phyloP scores from a whole-genome alignment of 2,888 invertebrate species.

The Lapara coniferarum region DNA sequence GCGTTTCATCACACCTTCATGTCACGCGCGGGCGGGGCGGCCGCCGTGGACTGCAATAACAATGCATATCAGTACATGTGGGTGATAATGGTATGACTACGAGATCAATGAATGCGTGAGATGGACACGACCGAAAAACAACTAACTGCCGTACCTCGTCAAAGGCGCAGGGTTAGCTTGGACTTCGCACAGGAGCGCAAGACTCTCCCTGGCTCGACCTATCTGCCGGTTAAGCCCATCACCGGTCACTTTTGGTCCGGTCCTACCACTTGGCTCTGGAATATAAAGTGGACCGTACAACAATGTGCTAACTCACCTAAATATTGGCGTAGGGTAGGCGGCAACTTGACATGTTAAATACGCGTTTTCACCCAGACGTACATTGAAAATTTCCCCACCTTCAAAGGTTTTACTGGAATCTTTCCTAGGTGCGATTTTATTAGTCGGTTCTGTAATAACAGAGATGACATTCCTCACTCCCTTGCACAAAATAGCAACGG shows the following conservation, averaged over 20 bases:
- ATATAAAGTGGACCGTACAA: constrained; percentile 63
- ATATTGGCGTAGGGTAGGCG: constrained; percentile 87
- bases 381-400: constrained; percentile 85
- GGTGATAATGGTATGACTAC: constrained; percentile 72
- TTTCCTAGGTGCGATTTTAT: constrained; percentile 85
- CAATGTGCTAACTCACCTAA: constrained; percentile 85
- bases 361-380: constrained; percentile 76
- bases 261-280: constrained; percentile 89
- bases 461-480: constrained; percentile 34
- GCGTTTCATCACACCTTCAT: constrained; percentile 80
- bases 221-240: constrained; percentile 84
- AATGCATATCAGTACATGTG: constrained; percentile 77
- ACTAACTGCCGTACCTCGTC: constrained; percentile 86
- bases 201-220: constrained; percentile 71
- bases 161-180: constrained; percentile 91
- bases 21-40: constrained; percentile 68
- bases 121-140: constrained; percentile 63
- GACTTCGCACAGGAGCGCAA: constrained; percentile 89
- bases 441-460: constrained; percentile 86
- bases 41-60: constrained; percentile 81
- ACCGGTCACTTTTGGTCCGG: constrained; percentile 86
- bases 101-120: constrained; percentile 81
- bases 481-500: neutral
- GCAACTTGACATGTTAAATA: constrained; percentile 87
- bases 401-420: constrained; percentile 81